phyloP scores from a whole-genome alignment of 2,888 invertebrate species.

The Apodemia duryi region DNA sequence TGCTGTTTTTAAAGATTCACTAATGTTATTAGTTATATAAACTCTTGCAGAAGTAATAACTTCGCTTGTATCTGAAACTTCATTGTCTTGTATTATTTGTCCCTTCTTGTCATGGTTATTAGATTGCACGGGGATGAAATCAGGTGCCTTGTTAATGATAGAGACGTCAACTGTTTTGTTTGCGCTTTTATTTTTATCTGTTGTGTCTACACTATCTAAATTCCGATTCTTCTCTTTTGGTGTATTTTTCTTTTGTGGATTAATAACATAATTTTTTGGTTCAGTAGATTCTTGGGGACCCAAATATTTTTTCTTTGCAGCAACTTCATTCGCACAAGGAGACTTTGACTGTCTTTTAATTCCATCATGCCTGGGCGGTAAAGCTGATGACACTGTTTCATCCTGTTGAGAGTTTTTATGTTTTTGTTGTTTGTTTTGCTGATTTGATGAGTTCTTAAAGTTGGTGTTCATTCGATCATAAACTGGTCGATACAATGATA shows the following conservation, averaged over 20 bases:
- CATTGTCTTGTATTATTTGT: constrained; percentile 67
- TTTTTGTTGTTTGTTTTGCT: constrained; percentile 22
- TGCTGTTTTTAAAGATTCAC: constrained; percentile 62
- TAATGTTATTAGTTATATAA: constrained; percentile 67
- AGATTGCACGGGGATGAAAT: constrained; percentile 51
- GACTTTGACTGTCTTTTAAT: constrained; percentile 64
- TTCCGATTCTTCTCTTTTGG: constrained; percentile 31
- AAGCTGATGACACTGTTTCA: constrained; percentile 26
- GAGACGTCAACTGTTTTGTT: constrained; percentile 29
- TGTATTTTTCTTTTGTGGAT: constrained; percentile 37
- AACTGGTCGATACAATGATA: constrained; percentile 49
- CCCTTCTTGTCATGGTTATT: constrained; percentile 59
- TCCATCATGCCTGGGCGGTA: constrained; percentile 31
- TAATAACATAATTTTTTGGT: constrained; percentile 20
- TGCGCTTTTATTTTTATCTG: constrained; percentile 29
- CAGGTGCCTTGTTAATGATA: constrained; percentile 41
- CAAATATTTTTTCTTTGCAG: constrained; percentile 50
- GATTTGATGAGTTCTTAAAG: constrained; percentile 19
- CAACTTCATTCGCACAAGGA: constrained; percentile 51
- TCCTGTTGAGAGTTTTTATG: constrained; percentile 36
- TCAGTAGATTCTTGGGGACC: constrained; percentile 33
- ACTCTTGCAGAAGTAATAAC: constrained; percentile 67
- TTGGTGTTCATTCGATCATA: constrained; percentile 25
- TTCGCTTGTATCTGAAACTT: constrained; percentile 68
- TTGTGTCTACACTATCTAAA: constrained; percentile 20